Percentiles rank a stretch among this genome's conserved stretches.
Evolutionary conservation across 1,140 invertebrate species (phyloP).

Genomic region (Luehdorfia chinensis): DNA sequence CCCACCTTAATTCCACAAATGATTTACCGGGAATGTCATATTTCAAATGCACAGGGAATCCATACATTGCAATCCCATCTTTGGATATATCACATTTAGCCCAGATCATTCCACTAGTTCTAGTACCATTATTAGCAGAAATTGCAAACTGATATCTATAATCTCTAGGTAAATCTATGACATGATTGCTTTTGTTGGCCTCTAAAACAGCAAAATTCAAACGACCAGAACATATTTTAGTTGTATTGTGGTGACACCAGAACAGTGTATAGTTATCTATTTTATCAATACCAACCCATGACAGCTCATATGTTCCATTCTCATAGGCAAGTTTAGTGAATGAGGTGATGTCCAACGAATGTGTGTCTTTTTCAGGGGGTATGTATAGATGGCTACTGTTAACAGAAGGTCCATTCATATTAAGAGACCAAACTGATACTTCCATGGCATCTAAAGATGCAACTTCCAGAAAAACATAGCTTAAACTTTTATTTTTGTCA

Average conservation of each 20-base stretch:
- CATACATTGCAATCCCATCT: slow-evolving; percentile 81
- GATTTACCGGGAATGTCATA: slow-evolving; percentile 77
- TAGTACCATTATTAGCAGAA: slow-evolving; percentile 80
- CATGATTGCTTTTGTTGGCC: slow-evolving; percentile 47
- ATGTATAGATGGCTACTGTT: slow-evolving; percentile 79
- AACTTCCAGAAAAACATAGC: slow-evolving; percentile 48
- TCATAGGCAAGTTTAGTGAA: slow-evolving; percentile 81
- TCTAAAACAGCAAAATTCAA: slow-evolving; percentile 57
- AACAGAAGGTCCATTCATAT: slow-evolving; percentile 78
- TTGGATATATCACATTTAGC: slow-evolving; percentile 86
- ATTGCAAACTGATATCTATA: slow-evolving; percentile 81
- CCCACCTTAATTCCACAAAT: slow-evolving; percentile 82
- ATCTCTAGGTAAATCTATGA: slow-evolving; percentile 58
- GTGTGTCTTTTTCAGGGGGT: slow-evolving; percentile 77
- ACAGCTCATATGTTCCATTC: slow-evolving; percentile 82
- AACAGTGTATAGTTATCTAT: slow-evolving; percentile 83
- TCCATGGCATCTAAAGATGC: slow-evolving; percentile 50
- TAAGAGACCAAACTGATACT: slow-evolving; percentile 74
- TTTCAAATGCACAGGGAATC: slow-evolving; percentile 80
- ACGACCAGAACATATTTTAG: slow-evolving; percentile 51
- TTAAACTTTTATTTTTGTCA: slow-evolving; percentile 58
- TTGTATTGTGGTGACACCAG: slow-evolving; percentile 79
- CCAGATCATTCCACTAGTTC: slow-evolving; percentile 88
- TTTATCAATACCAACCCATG: slow-evolving; percentile 79
- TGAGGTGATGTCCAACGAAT: slow-evolving; percentile 79